phyloP scores from a whole-genome alignment of 2,797 vertebrate genomes.

The Petrocephalus sullivani region DNA sequence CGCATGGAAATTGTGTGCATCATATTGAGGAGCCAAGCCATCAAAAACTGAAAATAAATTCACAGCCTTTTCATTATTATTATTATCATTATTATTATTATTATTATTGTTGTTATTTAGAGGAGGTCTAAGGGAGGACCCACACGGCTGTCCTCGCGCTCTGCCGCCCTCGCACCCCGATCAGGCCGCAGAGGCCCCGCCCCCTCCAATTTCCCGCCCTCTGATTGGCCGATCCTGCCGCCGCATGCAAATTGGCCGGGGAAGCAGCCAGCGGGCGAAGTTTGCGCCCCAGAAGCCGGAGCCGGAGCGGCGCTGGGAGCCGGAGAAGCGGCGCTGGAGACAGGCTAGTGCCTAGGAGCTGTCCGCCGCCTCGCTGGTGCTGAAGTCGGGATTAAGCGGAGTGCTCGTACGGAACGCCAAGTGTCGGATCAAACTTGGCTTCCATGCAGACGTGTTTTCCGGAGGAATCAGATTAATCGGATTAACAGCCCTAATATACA shows the following conservation, averaged over 20 bases:
- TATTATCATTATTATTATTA: not conserved
- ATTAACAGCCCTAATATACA: conserved; percentile 33
- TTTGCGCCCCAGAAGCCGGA: conserved; percentile 12
- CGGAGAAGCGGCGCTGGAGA: conserved; percentile 55
- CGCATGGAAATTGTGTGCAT: not conserved
- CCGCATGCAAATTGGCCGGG: conserved; percentile 59
- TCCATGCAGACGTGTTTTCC: conserved; percentile 35
- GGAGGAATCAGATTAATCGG: conserved; percentile 42
- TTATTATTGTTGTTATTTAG: not conserved
- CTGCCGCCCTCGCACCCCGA: not conserved
- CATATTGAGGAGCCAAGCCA: not conserved
- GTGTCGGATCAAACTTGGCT: conserved; percentile 38
- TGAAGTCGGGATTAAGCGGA: conserved; percentile 47
- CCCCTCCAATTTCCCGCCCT: conserved; percentile 9
- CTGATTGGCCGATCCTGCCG: conserved; percentile 48
- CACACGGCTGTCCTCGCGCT: not conserved
- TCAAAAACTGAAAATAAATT: not conserved
- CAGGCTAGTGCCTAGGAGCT: conserved; percentile 51
- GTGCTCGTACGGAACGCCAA: conserved; percentile 41
- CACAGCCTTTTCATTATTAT: not conserved
- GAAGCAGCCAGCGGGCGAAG: conserved; percentile 45
- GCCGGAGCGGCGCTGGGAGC: conserved; percentile 51
- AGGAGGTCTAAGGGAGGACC: not conserved
- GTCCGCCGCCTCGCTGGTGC: conserved; percentile 58
- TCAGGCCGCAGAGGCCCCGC: conserved; percentile 25